Conservation (phyloP, 1,140 invertebrate species). For the Batillaria attramentaria region DNA sequence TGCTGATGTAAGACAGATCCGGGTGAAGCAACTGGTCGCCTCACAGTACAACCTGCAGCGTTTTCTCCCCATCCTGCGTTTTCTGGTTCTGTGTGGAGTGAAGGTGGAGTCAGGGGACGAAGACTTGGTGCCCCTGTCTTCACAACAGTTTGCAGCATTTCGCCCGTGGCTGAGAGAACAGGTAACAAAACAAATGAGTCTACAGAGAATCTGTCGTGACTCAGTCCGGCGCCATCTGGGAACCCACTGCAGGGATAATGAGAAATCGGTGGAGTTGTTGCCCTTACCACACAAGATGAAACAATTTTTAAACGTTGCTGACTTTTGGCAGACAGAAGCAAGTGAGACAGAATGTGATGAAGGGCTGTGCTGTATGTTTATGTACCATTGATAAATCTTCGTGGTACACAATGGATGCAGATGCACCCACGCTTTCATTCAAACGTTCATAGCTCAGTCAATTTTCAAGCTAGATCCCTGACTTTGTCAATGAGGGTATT, state of each 20-base stretch:
- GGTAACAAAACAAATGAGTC: slow-evolving; percentile 21
- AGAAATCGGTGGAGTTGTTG: slow-evolving; percentile 28
- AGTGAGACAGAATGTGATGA: no score
- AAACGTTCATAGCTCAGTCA: no score
- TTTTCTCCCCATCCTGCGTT: slow-evolving; percentile 23
- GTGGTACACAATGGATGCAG: no score
- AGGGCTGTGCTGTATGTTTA: no score
- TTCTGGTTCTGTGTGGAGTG: slow-evolving; percentile 25
- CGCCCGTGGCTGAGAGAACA: slow-evolving; percentile 24
- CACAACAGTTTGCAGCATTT: not conserved
- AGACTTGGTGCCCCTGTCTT: not conserved
- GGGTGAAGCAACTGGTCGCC: not conserved
- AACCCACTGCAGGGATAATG: slow-evolving; percentile 23
- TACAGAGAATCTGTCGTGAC: slow-evolving; percentile 35
- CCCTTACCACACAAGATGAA: slow-evolving; percentile 40
- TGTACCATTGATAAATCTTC: no score
- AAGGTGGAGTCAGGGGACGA: slow-evolving; percentile 17
- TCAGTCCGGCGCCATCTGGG: slow-evolving; percentile 28
- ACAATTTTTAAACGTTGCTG: slow-evolving; percentile 33
- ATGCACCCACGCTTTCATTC: no score
- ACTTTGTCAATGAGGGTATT: no score
- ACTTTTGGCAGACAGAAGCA: no score
- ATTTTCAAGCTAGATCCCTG: no score
- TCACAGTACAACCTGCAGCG: slow-evolving; percentile 16
- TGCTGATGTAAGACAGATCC: slow-evolving; percentile 32